Evolutionary conservation across 2,888 invertebrate species (phyloP), one percentile per base, ranked within the genome.

Genomic region (Eledone cirrhosa): DNA sequence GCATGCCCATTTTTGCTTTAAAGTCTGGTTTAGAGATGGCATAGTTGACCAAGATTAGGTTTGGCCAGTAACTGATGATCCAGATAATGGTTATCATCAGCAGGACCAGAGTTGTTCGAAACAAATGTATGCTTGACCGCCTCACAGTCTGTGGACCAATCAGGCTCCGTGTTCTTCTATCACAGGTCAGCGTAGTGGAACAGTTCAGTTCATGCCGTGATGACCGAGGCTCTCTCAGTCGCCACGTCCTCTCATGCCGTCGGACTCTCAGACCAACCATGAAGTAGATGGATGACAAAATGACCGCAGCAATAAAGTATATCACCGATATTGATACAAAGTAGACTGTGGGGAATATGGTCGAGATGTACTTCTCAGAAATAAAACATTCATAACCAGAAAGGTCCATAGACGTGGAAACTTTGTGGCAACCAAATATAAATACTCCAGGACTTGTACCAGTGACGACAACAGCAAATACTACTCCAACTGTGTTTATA

Each of bases 1-100:
- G 27, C n/a, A 24, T 2, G 8, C 63, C 63, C 63, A 63, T n/a
- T 8, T 27, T 63, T 8, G n/a, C 27, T 27, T 63, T 63, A 27
- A 63, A 3, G 63, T 63, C 63, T 27, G 63, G 63, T 63, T 24
- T 27, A n/a, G 63, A n/a, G n/a, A 63, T 63, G 27, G 63, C 63
- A 27, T 63, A 63, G 63, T n/a, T 63, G 14, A 63, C 63, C n/a
- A 63, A 24, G 63, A 63, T 63, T 27, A 63, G 63, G 27, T 63
- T n/a, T 24, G 63, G 63, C 63, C 63, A 63, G 63, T 63, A 63
- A 27, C 63, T 63, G 14, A 63, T 63, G 63, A 63, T 63, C 63
- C 63, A 63, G 7, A 63, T 24, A 16, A 63, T 24, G 63, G 63
- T 63, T n/a, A 63, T 63, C n/a, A 63, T 27, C 27, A 27, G n/a